Conservation (phyloP, 1,140 invertebrate genomes). For the Linepithema humile region DNA sequence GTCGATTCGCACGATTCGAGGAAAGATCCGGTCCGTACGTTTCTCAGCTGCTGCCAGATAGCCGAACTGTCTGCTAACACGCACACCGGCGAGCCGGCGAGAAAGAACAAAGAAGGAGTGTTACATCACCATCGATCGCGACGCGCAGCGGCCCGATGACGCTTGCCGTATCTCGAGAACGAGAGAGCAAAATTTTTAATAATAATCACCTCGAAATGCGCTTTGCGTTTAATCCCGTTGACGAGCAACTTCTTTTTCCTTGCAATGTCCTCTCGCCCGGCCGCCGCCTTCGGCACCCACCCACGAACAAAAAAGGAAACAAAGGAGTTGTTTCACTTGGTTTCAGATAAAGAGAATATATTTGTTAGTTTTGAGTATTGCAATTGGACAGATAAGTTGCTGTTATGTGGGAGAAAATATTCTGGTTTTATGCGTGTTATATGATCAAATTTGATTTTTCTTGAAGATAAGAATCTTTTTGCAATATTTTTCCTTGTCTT, state of each 20-base stretch:
- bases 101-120: slow-evolving; percentile 32
- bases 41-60: slow-evolving; percentile 41
- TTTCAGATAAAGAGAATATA: background rate
- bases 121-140: slow-evolving; percentile 47
- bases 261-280: background rate
- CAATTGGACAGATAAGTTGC: background rate
- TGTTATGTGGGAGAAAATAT: background rate
- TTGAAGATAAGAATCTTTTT: background rate
- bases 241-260: slow-evolving; percentile 12
- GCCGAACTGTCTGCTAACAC: slow-evolving; percentile 42
- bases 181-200: slow-evolving; percentile 7
- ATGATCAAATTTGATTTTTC: slow-evolving; percentile 1
- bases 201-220: background rate
- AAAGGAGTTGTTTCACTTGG: slow-evolving; percentile 2
- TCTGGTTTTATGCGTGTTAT: too few species aligned
- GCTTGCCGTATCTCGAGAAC: background rate
- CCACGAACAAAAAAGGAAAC: slow-evolving; percentile 12
- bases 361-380: too few species aligned
- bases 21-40: slow-evolving; percentile 39
- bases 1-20: slow-evolving; percentile 47
- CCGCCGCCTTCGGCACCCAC: background rate
- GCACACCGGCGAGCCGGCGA: background rate
- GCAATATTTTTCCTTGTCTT: background rate
- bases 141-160: slow-evolving; percentile 14
- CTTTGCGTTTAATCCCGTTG: slow-evolving; percentile 27